phyloP scores from a whole-genome alignment of 2,888 invertebrate species.

The Stratiomys singularior region DNA sequence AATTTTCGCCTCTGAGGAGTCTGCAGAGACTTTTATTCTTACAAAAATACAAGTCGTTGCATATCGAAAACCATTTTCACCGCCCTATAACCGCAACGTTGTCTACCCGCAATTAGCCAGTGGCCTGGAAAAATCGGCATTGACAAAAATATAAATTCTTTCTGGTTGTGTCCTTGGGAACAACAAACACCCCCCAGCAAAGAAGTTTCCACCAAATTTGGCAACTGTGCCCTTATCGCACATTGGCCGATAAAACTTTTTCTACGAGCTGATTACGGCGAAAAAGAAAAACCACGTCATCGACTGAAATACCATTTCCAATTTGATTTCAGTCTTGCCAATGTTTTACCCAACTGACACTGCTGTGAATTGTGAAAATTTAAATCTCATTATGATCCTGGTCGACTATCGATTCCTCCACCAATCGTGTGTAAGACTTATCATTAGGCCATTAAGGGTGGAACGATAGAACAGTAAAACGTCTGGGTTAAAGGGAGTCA shows the following conservation, averaged over 20 bases:
- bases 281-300: constrained; percentile 10
- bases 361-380: constrained; percentile 48
- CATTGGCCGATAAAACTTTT: background rate
- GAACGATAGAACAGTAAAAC: background rate
- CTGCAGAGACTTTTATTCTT: no score
- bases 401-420: constrained; percentile 45
- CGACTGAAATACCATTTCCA: constrained; percentile 14
- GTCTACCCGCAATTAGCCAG: no score
- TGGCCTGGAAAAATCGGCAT: no score
- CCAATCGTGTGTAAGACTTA: background rate
- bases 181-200: no score
- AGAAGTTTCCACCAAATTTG: background rate
- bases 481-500: constrained; percentile 16
- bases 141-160: no score
- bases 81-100: no score
- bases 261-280: constrained; percentile 1
- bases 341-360: constrained; percentile 23
- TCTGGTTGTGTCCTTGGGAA: no score
- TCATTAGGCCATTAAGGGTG: background rate
- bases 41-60: no score
- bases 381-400: constrained; percentile 48
- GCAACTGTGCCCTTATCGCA: background rate
- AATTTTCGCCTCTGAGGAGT: no score
- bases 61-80: no score
- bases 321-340: constrained; percentile 4